Base-by-base conservation (phyloP, 1,140 invertebrate genomes). In the Drosophila kanapiae region DNA sequence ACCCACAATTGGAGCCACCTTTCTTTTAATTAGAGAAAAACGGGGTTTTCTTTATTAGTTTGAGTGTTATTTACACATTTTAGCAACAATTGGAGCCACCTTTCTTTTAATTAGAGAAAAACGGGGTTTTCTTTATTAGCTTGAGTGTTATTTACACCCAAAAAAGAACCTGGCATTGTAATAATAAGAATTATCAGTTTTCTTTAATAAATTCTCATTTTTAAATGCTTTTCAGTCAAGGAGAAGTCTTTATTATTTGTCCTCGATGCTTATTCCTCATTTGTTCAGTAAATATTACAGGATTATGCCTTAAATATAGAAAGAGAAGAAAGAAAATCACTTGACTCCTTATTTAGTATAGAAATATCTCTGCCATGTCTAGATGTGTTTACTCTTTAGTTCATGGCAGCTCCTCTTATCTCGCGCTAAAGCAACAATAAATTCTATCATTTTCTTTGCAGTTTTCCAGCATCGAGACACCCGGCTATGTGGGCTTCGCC, bases 401-500 rank as follows among this genome's bases (percentile, higher is more conserved):
- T 53, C n/a, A 35, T 53, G 31, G 29, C 7, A 18, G 31, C 7
- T 5, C 8, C 2, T 31, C 49, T 53, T 53, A 60, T 60, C 57
- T 31, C 1, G 1, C 5, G 31, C 1, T 2, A 23, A 23, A 2
- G 23, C 23, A 23, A 23, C 23, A 2, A 23, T 23, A 23, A 23
- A 23, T 23, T 23, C 23, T 23, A 23, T 2, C 23, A 1, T 23
- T 23, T 23, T 23, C 3, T 2, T 61, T 77, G 4, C 43, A 97
- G 96, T 97, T 97, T 94, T 95, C 96, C 11, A 96, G 95, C 82
- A 93, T 97, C 61, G 96, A 97, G 93, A 96, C 97, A 4, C 96
- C 97, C 53, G 97, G 97, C 10, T 98, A 98, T 94, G 97, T 98
- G 48, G 97, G 97, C 11, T 98, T 98, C 93, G 97, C 97, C n/a